These are phyloP conservation scores for Microhierax caerulescens DNA, from an alignment of 2,797 vertebrate genomes.

Conservation along the genomic window DNA sequence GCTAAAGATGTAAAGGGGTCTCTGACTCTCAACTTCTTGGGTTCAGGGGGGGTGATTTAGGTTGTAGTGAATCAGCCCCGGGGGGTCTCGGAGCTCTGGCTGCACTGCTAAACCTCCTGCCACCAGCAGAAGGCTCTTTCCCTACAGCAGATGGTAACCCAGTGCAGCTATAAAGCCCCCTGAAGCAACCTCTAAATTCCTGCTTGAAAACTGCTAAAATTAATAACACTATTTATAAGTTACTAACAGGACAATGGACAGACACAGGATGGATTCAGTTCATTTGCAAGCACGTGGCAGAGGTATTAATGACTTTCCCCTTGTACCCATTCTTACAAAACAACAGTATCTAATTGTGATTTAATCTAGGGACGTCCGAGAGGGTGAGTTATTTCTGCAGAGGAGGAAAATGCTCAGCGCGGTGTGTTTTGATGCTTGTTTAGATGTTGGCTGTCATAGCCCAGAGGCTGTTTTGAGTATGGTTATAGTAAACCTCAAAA, in stretches of 20 bases:
- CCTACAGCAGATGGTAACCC: not conserved
- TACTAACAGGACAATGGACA: not conserved
- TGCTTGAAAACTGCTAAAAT: not conserved
- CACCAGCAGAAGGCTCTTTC: not conserved
- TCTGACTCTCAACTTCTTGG: not conserved
- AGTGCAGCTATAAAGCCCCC: not conserved
- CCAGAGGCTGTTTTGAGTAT: not conserved
- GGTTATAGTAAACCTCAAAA: not conserved
- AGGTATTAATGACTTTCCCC: not conserved
- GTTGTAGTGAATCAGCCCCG: no score
- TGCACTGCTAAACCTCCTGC: not conserved
- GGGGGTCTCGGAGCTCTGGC: not conserved
- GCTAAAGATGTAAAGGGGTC: not conserved
- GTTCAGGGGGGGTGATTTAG: not conserved
- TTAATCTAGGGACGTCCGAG: not conserved
- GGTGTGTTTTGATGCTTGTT: not conserved
- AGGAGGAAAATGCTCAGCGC: not conserved
- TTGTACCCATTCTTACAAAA: not conserved
- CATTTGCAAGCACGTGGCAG: rapidly evolving
- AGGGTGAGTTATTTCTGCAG: not conserved
- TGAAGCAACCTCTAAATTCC: not conserved
- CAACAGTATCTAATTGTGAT: not conserved
- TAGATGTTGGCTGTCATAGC: not conserved
- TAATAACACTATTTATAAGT: not conserved
- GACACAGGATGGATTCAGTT: not conserved